Evolutionary conservation across 2,797 vertebrate species (phyloP).

Genomic region (Bufotes viridis): DNA sequence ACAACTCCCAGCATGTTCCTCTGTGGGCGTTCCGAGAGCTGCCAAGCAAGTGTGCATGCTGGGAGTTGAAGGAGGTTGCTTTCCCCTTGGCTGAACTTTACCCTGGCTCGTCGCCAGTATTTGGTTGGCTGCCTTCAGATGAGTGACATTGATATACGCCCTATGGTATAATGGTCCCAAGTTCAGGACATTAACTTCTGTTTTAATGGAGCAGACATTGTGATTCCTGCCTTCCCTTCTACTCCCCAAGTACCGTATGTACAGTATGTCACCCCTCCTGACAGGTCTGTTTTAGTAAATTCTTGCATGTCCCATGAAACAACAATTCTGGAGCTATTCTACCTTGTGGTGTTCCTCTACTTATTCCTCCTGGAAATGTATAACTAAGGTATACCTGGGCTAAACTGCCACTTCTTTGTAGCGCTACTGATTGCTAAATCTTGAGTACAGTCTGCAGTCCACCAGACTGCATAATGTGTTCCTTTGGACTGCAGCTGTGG

Average conservation of each 20-base stretch:
- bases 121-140: not conserved
- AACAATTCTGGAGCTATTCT: not conserved
- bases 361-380: not conserved
- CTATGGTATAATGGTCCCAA: not conserved
- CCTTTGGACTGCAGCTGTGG: no score
- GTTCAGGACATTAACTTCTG: not conserved
- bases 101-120: not conserved
- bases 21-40: no score
- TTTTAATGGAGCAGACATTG: not conserved
- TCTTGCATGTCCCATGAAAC: no score
- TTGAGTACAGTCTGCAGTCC: no score
- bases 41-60: no score
- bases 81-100: not conserved
- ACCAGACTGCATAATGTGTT: no score
- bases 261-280: no score
- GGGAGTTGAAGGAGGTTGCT: not conserved
- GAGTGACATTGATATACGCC: not conserved
- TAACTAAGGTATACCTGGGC: not conserved
- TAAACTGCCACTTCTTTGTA: no score
- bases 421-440: no score
- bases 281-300: not conserved
- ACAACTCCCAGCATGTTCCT: no score
- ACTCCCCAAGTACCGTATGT: not conserved
- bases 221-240: not conserved
- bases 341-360: not conserved